These are phyloP conservation scores for Acanthis flammea DNA, from an alignment of 2,797 vertebrate genomes.

Conservation along the genomic window DNA sequence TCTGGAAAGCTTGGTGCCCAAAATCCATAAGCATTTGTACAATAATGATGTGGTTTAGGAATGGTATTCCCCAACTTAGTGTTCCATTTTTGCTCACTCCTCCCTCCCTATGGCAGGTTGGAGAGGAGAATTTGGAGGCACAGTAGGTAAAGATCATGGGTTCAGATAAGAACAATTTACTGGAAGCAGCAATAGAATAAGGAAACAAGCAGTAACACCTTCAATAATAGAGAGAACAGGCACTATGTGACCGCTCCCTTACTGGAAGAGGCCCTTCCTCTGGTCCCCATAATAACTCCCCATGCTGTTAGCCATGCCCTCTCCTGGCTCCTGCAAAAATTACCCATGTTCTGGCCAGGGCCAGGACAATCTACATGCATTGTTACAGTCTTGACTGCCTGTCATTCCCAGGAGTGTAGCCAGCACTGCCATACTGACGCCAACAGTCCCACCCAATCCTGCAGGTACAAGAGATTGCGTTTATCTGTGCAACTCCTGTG, in stretches of 20 bases:
- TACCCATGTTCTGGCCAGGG: neutral
- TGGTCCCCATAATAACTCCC: neutral
- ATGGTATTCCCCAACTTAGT: neutral
- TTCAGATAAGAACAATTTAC: neutral
- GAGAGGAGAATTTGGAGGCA: neutral
- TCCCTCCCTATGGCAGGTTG: neutral
- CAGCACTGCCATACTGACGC: neutral
- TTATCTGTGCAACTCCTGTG: neutral
- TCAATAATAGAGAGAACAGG: neutral
- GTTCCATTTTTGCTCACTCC: rapidly evolving
- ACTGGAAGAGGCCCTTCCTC: neutral
- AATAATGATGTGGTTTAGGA: neutral
- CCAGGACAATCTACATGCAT: neutral
- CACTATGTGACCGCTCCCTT: rapidly evolving
- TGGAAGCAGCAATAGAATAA: neutral
- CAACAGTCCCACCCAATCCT: neutral
- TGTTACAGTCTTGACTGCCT: neutral
- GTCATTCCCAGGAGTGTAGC: neutral
- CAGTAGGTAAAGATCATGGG: neutral
- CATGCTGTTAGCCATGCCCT: neutral
- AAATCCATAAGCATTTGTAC: neutral
- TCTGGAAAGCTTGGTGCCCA: neutral
- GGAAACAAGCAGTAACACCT: neutral
- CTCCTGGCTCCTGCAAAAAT: neutral
- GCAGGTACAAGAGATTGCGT: rapidly evolving